Evolutionary conservation across 2,888 invertebrate species (phyloP).

Genomic region (Pollenia labialis): DNA sequence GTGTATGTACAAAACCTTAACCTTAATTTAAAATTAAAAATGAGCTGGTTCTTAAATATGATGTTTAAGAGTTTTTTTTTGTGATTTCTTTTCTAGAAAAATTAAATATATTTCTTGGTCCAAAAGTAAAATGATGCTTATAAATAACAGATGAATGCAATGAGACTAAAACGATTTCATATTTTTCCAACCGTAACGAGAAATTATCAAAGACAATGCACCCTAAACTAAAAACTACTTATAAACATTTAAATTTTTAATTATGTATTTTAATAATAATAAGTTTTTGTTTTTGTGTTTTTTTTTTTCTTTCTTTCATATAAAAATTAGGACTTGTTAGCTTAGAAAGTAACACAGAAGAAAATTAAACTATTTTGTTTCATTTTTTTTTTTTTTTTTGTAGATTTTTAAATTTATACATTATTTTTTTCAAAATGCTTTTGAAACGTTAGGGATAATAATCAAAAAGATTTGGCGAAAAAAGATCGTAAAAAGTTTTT

Average conservation of each 20-base stretch:
- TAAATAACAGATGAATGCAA: conserved; percentile 68
- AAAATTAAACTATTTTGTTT: conserved; percentile 67
- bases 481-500: conserved; percentile 3
- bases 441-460: conserved; percentile 26
- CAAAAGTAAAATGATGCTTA: conserved; percentile 60
- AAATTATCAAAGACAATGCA: conserved; percentile 68
- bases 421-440: conserved; percentile 54
- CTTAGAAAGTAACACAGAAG: conserved; percentile 58
- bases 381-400: conserved; percentile 13
- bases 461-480: not conserved
- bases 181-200: conserved; percentile 41
- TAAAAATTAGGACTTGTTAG: conserved; percentile 72
- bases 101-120: not conserved
- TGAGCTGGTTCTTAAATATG: conserved; percentile 65
- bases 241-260: conserved; percentile 28
- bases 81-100: conserved; percentile 48
- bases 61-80: conserved; percentile 36
- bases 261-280: conserved; percentile 12
- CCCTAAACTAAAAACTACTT: conserved; percentile 70
- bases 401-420: conserved; percentile 48
- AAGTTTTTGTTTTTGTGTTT: conserved; percentile 9
- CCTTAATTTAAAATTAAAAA: conserved; percentile 67
- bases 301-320: conserved; percentile 7
- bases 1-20: conserved; percentile 70
- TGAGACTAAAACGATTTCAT: conserved; percentile 55